Evolutionary conservation across 2,888 invertebrate species (phyloP).

Genomic region (Schizaphis graminum): DNA sequence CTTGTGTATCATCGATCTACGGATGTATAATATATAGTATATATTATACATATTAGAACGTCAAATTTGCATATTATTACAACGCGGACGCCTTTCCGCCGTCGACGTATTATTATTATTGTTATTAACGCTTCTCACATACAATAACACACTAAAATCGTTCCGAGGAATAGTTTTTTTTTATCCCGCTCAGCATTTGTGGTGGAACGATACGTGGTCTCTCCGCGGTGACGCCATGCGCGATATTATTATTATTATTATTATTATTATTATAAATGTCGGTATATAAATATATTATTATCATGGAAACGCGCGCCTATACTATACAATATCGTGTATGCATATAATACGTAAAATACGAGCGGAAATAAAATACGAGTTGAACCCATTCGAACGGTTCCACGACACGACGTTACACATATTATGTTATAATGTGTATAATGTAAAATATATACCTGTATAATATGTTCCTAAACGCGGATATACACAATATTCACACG

Average conservation of each 20-base stretch:
- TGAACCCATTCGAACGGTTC: not conserved
- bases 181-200: not conserved
- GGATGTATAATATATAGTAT: not conserved
- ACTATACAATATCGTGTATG: not conserved
- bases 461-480: not conserved
- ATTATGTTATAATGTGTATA: not conserved
- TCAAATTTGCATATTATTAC: constrained; percentile 17
- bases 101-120: not conserved
- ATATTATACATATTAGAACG: not conserved
- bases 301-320: not conserved
- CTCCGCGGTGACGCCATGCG: not conserved
- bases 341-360: not conserved
- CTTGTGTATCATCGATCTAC: not conserved
- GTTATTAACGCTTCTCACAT: constrained; percentile 7
- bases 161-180: not conserved
- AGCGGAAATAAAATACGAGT: constrained; percentile 20
- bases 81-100: not conserved
- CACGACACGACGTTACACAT: not conserved
- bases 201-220: not conserved
- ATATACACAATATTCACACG: constrained; percentile 36
- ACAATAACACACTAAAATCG: not conserved
- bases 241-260: not conserved
- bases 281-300: not conserved
- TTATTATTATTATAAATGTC: too few relatives aligned
- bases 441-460: not conserved